Conservation (phyloP, 2,888 invertebrate genomes). For the Lithophane leautieri region DNA sequence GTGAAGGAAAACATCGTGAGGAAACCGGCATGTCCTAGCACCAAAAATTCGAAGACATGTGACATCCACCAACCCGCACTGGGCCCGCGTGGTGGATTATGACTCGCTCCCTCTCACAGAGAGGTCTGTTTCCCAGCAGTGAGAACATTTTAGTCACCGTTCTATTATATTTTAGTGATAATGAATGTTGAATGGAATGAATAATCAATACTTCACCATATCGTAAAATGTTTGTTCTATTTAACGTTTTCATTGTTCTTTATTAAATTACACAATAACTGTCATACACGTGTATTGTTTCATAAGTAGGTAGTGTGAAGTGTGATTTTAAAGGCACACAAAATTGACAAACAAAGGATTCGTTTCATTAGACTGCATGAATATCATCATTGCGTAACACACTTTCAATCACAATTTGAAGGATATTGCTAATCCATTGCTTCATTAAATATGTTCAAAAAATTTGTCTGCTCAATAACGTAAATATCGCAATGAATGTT, state of each 20-base stretch:
- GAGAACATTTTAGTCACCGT: neutral
- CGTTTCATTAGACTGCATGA: neutral
- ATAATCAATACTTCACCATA: neutral
- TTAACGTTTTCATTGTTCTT: conserved; percentile 20
- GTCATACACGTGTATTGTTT: neutral
- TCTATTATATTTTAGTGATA: neutral
- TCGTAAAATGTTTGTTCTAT: conserved; percentile 7
- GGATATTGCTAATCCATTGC: too few species aligned
- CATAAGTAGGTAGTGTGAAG: neutral
- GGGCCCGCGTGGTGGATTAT: too few species aligned
- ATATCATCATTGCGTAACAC: neutral
- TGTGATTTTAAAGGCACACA: neutral
- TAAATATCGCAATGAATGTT: too few species aligned
- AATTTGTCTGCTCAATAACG: too few species aligned
- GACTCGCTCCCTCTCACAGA: too few species aligned
- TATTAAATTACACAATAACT: conserved; percentile 10
- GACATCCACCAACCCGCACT: too few species aligned
- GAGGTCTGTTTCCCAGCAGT: too few species aligned
- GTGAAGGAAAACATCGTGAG: too few species aligned
- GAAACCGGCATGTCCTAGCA: too few species aligned
- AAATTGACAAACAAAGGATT: neutral
- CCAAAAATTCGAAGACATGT: too few species aligned
- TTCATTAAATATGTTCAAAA: too few species aligned
- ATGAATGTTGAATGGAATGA: neutral
- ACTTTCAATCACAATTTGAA: too few species aligned